Evolutionary conservation across 1,140 invertebrate genomes (phyloP), one percentile per base, ranked within the genome.

Genomic region (Neodiprion virginianus): DNA sequence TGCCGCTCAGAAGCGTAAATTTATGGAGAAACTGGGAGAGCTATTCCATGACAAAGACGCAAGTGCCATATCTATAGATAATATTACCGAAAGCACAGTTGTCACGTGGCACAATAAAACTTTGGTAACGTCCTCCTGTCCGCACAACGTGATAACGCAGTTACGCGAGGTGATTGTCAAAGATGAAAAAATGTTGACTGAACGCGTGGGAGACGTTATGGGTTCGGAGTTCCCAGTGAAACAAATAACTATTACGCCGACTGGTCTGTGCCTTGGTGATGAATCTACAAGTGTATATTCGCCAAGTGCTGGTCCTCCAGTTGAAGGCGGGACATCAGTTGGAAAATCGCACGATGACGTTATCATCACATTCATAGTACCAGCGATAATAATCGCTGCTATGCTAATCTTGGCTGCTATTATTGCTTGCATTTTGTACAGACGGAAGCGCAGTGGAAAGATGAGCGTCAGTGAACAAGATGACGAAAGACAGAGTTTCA

Each of bases 311-410:
- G 81, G 83, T 69, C 85, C 80, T 77, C 82, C 80, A 4, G 79
- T 83, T 47, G 89, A 92, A 49, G 91, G 91, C 68, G 90, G 89
- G n/a, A 87, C 82, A 1, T 85, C 85, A 0, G 84, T 90, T 17
- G 85, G 89, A 7, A 74, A 81, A 1, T 88, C 88, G 48, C 87
- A 89, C n/a, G 94, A 95, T 66, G 95, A 96, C 78, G 96, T 97
- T 82, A 90, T 96, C 72, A 92, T 97, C n/a, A 98, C 96, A 0
- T 96, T 96, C 76, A 93, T 98, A 12, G 91, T 98, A 66, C 97
- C 97, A 0, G 95, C 94, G 0, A 92, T 98, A 17, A 96, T 98
- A 9, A 97, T 98, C 74, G 92, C 95, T 0, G 92, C 92, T 8
- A 98, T 98, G 95, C 89, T 98, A 1, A 86, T 98, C 0, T 89